A percentile compares a stretch with the other conserved stretches of the same genome.
phyloP scores from a whole-genome alignment of 2,113 vertebrate genomes.

The Sus scrofa region DNA sequence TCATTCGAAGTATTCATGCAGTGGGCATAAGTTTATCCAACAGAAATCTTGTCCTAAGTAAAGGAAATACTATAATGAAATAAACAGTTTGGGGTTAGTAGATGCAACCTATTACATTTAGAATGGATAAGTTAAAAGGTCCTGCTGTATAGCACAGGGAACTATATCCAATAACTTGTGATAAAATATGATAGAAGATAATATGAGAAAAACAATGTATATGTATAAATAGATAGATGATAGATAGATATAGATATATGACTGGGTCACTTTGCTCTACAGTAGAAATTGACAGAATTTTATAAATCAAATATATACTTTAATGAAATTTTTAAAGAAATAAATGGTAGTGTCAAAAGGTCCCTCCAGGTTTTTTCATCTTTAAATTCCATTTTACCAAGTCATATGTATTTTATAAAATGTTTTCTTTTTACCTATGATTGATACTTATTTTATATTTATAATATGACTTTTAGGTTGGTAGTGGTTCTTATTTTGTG shows the following conservation, averaged over 20 bases:
- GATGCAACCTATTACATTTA: too few species aligned
- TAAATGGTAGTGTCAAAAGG: not conserved
- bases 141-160: too few species aligned
- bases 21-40: not conserved
- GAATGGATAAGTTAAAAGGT: too few species aligned
- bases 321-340: constrained; percentile 3
- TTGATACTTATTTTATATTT: not conserved
- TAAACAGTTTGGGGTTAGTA: not conserved
- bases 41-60: not conserved
- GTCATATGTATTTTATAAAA: not conserved
- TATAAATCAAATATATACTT: too few species aligned
- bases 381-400: not conserved
- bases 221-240: too few species aligned
- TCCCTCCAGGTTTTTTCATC: not conserved
- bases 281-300: too few species aligned
- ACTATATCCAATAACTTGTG: too few species aligned
- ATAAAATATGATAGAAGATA: too few species aligned
- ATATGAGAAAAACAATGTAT: too few species aligned
- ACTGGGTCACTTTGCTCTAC: too few species aligned
- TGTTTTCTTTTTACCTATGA: not conserved
- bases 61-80: constrained; percentile 15
- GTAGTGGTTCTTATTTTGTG: not conserved
- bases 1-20: not conserved
- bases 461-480: not conserved
- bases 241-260: too few species aligned